These are phyloP conservation scores for Mythimna impura DNA, from an alignment of 2,888 invertebrate species.

Conservation along the genomic window DNA sequence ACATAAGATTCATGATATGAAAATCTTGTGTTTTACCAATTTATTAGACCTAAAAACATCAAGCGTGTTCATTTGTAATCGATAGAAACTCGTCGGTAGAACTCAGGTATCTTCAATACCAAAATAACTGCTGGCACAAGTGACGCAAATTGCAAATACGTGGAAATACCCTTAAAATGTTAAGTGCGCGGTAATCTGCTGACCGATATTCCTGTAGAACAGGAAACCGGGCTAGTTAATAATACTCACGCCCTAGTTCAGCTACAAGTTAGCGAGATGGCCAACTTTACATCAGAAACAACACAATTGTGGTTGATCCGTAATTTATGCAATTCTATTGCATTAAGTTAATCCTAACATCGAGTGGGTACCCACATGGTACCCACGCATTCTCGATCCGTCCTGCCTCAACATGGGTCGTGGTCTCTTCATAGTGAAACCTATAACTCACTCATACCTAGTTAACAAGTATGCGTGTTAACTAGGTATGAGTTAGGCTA, in stretches of 20 bases:
- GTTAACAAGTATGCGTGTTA: background rate
- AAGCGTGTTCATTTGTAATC: no score
- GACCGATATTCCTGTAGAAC: background rate
- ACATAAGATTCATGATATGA: background rate
- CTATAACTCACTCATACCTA: background rate
- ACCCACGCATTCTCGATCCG: no score
- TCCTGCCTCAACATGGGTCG: slow-evolving; percentile 4
- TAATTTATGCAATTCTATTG: background rate
- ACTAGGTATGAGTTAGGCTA: no score
- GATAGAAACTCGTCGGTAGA: no score
- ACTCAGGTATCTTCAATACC: background rate
- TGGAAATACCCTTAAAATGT: background rate
- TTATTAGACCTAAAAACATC: background rate
- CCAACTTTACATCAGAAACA: background rate
- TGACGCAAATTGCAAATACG: background rate
- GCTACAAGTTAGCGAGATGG: slow-evolving; percentile 15
- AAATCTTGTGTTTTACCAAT: background rate
- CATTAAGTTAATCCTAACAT: background rate
- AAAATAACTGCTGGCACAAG: background rate
- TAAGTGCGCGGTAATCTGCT: slow-evolving; percentile 2
- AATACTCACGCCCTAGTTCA: slow-evolving; percentile 19
- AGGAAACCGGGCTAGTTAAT: slow-evolving; percentile 6
- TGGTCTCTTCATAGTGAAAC: background rate
- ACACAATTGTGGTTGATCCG: background rate
- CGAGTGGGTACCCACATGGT: no score